Evolutionary conservation across 2,113 vertebrate species (phyloP).

Genomic region (Mystacornis crossleyi): DNA sequence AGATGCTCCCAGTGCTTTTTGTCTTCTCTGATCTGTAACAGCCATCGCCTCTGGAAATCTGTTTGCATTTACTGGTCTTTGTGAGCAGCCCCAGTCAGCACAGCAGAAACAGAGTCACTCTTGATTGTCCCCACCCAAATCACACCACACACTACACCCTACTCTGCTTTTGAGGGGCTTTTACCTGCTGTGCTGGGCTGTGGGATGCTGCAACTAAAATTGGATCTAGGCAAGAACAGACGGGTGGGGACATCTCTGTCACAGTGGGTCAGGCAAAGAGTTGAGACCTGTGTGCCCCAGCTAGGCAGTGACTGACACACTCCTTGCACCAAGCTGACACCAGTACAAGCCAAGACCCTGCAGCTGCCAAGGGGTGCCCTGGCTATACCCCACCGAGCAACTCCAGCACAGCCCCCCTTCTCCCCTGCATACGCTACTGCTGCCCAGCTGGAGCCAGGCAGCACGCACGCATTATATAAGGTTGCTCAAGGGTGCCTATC

Average conservation of each 20-base stretch:
- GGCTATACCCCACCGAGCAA: not conserved
- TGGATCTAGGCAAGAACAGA: not conserved
- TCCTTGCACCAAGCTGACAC: not conserved
- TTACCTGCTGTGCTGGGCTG: not conserved
- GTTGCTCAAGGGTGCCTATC: not conserved
- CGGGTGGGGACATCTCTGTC: not conserved
- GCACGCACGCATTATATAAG: not conserved
- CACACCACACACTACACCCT: not conserved
- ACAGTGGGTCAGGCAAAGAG: not conserved
- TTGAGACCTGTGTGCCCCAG: not conserved
- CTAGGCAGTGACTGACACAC: constrained; percentile 22
- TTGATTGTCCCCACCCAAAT: not conserved
- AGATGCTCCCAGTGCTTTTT: not conserved
- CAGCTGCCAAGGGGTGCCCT: not conserved
- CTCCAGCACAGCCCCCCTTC: not conserved
- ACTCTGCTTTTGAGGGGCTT: not conserved
- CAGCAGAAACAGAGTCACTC: not conserved
- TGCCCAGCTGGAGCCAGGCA: not conserved
- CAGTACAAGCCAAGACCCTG: not conserved
- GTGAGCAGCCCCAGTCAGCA: not conserved
- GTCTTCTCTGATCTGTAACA: not conserved
- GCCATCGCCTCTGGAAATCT: not conserved
- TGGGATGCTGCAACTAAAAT: not conserved
- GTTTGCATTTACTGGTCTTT: not conserved
- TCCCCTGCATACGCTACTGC: not conserved